Evolutionary conservation across 2,113 vertebrate species (phyloP).

Genomic region (Nesoenas mayeri): DNA sequence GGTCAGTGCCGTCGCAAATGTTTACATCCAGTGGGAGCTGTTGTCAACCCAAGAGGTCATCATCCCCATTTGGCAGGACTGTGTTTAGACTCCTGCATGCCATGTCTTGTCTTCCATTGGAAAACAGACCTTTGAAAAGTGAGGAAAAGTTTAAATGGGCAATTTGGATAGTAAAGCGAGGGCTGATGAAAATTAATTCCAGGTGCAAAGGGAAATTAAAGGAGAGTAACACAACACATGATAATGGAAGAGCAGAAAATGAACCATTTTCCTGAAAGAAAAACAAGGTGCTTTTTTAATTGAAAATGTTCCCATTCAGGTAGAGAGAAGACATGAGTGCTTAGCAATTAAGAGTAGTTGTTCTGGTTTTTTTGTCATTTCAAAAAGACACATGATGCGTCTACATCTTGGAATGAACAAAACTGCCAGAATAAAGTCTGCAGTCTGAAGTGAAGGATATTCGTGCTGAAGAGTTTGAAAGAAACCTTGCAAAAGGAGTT

Average conservation of each 20-base stretch:
- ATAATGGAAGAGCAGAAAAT: slow-evolving; percentile 27
- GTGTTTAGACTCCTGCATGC: neutral
- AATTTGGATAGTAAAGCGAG: neutral
- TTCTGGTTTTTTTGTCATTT: neutral
- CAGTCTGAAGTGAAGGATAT: neutral
- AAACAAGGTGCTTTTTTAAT: slow-evolving; percentile 17
- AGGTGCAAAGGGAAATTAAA: slow-evolving; percentile 46
- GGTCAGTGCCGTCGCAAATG: neutral
- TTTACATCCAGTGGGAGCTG: slow-evolving; percentile 2
- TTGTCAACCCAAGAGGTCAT: neutral
- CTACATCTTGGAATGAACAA: neutral
- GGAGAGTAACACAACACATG: slow-evolving; percentile 4
- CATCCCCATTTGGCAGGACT: neutral
- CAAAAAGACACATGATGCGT: neutral
- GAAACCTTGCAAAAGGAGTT: neutral
- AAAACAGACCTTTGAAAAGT: slow-evolving; percentile 11
- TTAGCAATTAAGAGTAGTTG: neutral
- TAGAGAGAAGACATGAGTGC: neutral
- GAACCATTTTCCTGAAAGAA: slow-evolving; percentile 6
- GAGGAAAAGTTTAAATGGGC: slow-evolving; percentile 33
- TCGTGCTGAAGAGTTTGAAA: neutral
- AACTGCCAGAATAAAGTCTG: neutral
- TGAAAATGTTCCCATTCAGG: neutral
- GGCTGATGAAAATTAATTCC: slow-evolving; percentile 52
- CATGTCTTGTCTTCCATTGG: neutral